Evolutionary conservation across 2,113 vertebrate genomes (phyloP), one percentile per base, ranked within the genome.

Genomic region (Pachycephala philippinensis): DNA sequence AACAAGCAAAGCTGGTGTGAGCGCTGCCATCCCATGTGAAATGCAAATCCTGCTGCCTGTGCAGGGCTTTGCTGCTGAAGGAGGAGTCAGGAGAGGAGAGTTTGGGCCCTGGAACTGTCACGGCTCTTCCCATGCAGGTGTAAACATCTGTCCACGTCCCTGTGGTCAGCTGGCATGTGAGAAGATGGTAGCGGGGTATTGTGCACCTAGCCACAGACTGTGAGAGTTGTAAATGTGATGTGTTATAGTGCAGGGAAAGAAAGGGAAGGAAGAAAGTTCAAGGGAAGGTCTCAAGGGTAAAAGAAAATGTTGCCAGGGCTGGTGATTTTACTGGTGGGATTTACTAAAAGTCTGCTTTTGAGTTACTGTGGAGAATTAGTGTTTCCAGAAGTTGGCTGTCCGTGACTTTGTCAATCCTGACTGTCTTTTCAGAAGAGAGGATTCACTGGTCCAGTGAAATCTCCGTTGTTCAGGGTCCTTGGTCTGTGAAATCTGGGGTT

Each of bases 1-100:
- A 84, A 52, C 56, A 87, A 95, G 87, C 86, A 94, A 37, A 87
- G 94, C 89, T 69, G 75, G 82, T 69, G 78, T 23, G 88, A 95
- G 78, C 1, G 0, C 66, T 77, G 83, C 45, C 6, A 0, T 81
- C 84, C 91, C 82, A 5, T n/a, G 68, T 6, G 22, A 64, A 90
- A 91, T 49, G 56, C 72, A 89, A 85, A 87, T 61, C 89, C 91
- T 74, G 75, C 80, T 59, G 83, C 76, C 91, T 68, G 45, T 70
- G 94, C 78, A 87, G 74, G 63, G 57, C 85, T 95, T 33, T 49
- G 63, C 88, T 42, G 40, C 71, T 47, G 21, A 53, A 57, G 79
- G 24, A 74, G 33, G 69, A 93, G 61, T 79, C 77, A 79, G 13
- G 78, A 81, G 64, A 78, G n/a, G 53, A 69, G 74, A 79, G 35